Evolutionary conservation across 2,888 invertebrate species (phyloP).

Genomic region (Diplolepis rosae): DNA sequence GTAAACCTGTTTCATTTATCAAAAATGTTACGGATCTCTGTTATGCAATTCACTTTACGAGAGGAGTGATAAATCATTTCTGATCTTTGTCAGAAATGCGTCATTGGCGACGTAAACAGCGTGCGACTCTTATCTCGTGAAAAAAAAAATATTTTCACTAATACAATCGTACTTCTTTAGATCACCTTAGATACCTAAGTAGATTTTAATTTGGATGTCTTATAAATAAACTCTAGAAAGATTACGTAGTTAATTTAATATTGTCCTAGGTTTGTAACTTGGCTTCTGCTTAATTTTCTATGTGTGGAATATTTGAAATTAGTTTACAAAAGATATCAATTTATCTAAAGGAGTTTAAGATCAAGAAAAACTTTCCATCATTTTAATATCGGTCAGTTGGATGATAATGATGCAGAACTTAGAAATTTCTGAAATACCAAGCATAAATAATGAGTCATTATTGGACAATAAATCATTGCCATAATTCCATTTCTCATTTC

Average conservation of each 20-base stretch:
- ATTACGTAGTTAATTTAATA: neutral
- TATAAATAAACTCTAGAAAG: neutral
- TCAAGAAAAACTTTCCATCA: neutral
- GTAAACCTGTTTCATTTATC: slow-evolving; percentile 25
- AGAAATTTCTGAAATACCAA: neutral
- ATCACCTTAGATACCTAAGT: neutral
- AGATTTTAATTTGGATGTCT: slow-evolving; percentile 2
- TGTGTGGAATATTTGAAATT: neutral
- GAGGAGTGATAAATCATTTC: slow-evolving; percentile 17
- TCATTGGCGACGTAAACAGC: slow-evolving; percentile 22
- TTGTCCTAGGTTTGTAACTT: slow-evolving; percentile 6
- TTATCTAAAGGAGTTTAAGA: neutral
- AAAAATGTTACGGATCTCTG: slow-evolving; percentile 4
- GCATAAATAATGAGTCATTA: slow-evolving; percentile 20
- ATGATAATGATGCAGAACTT: neutral
- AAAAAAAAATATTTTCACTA: slow-evolving; percentile 19
- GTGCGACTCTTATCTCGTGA: slow-evolving; percentile 7
- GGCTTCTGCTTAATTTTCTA: neutral
- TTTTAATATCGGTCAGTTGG: neutral
- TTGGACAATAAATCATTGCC: neutral
- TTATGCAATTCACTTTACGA: slow-evolving; percentile 12
- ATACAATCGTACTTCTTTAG: neutral
- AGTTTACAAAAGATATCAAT: neutral
- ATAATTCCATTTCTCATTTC: no score
- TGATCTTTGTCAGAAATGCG: slow-evolving; percentile 21